These are phyloP conservation scores for Mimachlamys varia DNA, from an alignment of 2,888 invertebrate species.

Conservation along the genomic window DNA sequence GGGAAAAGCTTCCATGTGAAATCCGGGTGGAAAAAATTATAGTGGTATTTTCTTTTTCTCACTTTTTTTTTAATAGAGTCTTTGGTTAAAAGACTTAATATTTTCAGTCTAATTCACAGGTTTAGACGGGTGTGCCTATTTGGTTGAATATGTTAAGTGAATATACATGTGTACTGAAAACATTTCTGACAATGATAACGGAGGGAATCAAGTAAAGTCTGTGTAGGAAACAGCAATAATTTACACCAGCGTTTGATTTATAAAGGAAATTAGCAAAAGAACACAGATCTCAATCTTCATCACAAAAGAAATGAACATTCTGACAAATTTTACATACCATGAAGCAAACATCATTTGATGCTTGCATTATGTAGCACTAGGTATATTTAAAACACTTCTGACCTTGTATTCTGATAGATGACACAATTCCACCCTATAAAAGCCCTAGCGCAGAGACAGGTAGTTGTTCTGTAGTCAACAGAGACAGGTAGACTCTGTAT, in stretches of 20 bases:
- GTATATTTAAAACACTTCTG: background rate
- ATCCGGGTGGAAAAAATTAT: too few species aligned
- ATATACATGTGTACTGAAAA: background rate
- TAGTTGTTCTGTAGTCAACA: background rate
- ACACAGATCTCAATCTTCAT: conserved; percentile 9
- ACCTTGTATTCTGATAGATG: background rate
- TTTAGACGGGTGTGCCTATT: too few species aligned
- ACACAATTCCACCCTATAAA: background rate
- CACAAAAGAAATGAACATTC: background rate
- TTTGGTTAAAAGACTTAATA: too few species aligned
- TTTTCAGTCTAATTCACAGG: too few species aligned
- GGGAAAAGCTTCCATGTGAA: too few species aligned
- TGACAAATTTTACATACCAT: background rate
- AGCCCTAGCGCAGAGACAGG: background rate
- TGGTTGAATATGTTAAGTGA: too few species aligned
- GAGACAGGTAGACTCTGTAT: too few species aligned
- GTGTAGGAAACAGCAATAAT: background rate
- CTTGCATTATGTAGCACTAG: background rate
- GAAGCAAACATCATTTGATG: background rate
- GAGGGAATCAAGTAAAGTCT: background rate
- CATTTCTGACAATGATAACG: background rate
- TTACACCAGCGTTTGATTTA: background rate
- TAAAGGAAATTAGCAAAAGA: background rate
- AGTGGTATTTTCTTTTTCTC: too few species aligned
- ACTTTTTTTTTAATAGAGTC: too few species aligned